Evolutionary conservation across 92 coral and sea anemone genomes (phyloP), one percentile per base, ranked within the genome.

Genomic region (Bergia sp.): DNA sequence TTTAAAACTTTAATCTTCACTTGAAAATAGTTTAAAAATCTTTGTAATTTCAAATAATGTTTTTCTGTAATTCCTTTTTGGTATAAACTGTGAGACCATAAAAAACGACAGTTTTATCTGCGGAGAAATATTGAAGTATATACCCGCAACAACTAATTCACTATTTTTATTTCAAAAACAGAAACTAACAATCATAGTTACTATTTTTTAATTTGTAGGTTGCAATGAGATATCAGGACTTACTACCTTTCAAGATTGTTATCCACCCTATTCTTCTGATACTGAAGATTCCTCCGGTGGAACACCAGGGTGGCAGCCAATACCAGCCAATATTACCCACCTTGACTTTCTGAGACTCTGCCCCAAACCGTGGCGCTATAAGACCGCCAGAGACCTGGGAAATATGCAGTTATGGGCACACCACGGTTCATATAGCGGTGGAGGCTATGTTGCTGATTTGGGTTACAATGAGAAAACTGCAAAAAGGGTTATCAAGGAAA

Each of bases 341-440:
- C 69, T 67, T 0, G 67, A 79, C 44, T 81, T 85, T 16, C n/a
- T 90, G 6, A 5, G 3, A n/a, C 42, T 90, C 23, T 90, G 92
- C 3, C 90, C 92, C 7, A 79, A 90, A 20, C 92, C 92, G 29
- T 90, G 92, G 92, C 92, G 92, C 45, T 86, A 90, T 36, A 83
- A 86, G 4, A 78, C 65, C 49, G 86, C 79, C 75, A 57, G 45
- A 0, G 45, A 77, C 37, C 76, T 90, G 11, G 86, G 45, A 29
- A 85, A 12, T 42, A 20, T 3, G 9, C 82, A 74, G 0, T 57
- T 90, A 1, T 76, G 58, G 66, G 86, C 81, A 4, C 13, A 49
- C 0, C 81, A 69, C 50, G 65, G 37, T 11, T 47, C 76, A 36
- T 90, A 90, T 81, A 86, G 43, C 10, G 92, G 92, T 5, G 90